phyloP scores from a whole-genome alignment of 2,113 vertebrate genomes.

The Hippocampus guttulatus region DNA sequence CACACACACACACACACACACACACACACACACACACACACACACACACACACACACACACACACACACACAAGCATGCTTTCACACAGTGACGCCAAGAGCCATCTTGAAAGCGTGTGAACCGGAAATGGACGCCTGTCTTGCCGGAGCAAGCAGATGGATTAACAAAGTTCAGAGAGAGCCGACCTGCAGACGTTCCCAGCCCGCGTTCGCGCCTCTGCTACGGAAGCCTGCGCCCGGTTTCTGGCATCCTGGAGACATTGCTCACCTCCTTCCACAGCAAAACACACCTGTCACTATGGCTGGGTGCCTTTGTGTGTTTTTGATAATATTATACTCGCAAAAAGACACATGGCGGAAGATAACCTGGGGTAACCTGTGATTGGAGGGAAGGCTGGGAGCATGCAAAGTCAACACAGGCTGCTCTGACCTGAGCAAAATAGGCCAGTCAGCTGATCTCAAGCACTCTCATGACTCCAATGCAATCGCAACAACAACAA shows the following conservation, averaged over 20 bases:
- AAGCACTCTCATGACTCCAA: neutral
- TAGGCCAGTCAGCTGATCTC: slow-evolving; percentile 43
- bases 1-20: slow-evolving; percentile 21
- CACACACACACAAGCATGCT: neutral
- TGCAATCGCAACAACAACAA: neutral
- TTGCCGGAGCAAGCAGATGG: slow-evolving; percentile 34
- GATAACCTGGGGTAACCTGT: slow-evolving; percentile 58
- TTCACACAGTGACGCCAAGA: slow-evolving; percentile 10
- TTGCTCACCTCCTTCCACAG: slow-evolving; percentile 42
- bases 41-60: neutral
- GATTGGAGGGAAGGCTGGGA: slow-evolving; percentile 41
- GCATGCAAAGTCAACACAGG: slow-evolving; percentile 53
- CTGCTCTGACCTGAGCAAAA: slow-evolving; percentile 41
- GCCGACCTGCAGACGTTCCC: slow-evolving; percentile 58
- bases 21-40: slow-evolving; percentile 7
- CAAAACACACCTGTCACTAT: slow-evolving; percentile 45
- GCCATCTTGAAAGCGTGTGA: slow-evolving; percentile 56
- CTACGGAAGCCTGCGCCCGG: slow-evolving; percentile 53
- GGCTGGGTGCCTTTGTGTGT: slow-evolving; percentile 11
- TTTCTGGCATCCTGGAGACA: slow-evolving; percentile 56
- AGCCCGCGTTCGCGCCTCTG: slow-evolving; percentile 36
- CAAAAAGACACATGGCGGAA: slow-evolving; percentile 12
- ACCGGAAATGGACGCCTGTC: slow-evolving; percentile 58
- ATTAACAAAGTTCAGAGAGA: slow-evolving; percentile 48
- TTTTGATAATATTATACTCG: slow-evolving; percentile 43